phyloP scores from a whole-genome alignment of 2,888 invertebrate species.

The Caenorhabditis afra region DNA sequence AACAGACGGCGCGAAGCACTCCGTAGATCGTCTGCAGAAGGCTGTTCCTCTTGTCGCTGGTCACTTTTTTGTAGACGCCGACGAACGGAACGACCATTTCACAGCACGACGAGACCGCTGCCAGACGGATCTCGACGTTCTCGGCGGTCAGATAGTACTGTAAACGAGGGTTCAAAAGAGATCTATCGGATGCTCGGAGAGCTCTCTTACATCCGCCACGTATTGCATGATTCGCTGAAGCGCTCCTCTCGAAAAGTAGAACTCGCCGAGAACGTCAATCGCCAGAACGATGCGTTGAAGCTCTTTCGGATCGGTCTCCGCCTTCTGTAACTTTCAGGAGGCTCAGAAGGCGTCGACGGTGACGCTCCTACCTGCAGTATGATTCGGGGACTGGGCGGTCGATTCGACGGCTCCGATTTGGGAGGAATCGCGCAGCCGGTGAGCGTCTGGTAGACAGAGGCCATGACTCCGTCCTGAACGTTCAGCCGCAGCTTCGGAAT shows the following conservation, averaged over 20 bases:
- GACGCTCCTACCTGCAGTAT: conserved; percentile 20
- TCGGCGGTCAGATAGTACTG: conserved; percentile 87
- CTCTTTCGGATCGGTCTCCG: conserved; percentile 83
- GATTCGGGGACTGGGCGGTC: conserved; percentile 63
- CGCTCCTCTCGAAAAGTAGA: conserved; percentile 84
- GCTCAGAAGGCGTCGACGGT: no score
- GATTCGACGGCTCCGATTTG: conserved; percentile 72
- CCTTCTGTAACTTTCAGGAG: conserved; percentile 23
- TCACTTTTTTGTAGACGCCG: conserved; percentile 79
- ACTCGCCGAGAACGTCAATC: conserved; percentile 90
- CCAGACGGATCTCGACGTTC: conserved; percentile 91
- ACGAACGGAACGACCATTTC: conserved; percentile 90
- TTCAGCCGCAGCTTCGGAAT: conserved; percentile 91
- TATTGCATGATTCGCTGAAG: conserved; percentile 78
- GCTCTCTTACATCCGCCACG: conserved; percentile 72
- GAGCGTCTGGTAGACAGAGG: conserved; percentile 87
- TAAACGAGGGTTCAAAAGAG: conserved; percentile 23
- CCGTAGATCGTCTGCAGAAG: conserved; percentile 91
- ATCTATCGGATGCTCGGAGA: no score
- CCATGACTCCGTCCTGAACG: conserved; percentile 93
- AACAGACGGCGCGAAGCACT: conserved; percentile 91
- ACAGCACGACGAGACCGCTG: conserved; percentile 95
- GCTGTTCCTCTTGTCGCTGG: conserved; percentile 63
- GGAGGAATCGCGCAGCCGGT: conserved; percentile 68
- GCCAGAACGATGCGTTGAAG: conserved; percentile 91